Base-by-base conservation (phyloP, 2,113 vertebrate genomes). In the Hiodon tergisus region DNA sequence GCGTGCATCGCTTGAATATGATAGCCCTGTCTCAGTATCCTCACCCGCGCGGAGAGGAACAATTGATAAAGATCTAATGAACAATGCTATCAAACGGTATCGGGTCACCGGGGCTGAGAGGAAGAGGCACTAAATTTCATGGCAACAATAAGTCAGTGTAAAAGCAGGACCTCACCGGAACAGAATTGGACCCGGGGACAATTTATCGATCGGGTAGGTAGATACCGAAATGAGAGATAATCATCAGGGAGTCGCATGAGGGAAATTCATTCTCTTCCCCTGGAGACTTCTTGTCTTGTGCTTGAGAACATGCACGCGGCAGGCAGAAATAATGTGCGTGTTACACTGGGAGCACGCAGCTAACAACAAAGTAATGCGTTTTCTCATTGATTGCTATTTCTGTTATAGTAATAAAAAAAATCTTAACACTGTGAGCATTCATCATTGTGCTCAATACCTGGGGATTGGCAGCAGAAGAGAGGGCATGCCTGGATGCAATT, bases 41-140 rank as follows among this genome's bases (percentile, higher is more conserved):
- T 83, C 87, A 87, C 88, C 90, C 90, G 89, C 87, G 86, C 88
- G 79, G 84, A 89, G 88, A 87, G 84, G 87, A 87, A 92, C 86
- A 90, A 90, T 88, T 87, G 89, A 91, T 94, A 93, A 93, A 90
- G 89, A 92, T 92, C 91, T 89, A 89, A 89, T 90, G 89, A 92
- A 92, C 88, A 89, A 87, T 82, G 86, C 89, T 89, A 92, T 93
- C 90, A 93, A 88, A 89, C 84, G 76, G 78, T 83, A 90, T 83
- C 77, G 78, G 75, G 73, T 67, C 55, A 31, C 46, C 6, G 6
- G 14, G 62, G 76, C n/a, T 52, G 9, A 57, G 67, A 55, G 53
- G 31, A 31, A 70, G 73, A 80, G 58, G 57, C 74, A 59, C 69
- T 77, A 69, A 65, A 80, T 83, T 83, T 82, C 78, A 76, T 75